These are phyloP conservation scores for Pan paniscus DNA, from an alignment of 2,113 vertebrate species.

Conservation along the genomic window DNA sequence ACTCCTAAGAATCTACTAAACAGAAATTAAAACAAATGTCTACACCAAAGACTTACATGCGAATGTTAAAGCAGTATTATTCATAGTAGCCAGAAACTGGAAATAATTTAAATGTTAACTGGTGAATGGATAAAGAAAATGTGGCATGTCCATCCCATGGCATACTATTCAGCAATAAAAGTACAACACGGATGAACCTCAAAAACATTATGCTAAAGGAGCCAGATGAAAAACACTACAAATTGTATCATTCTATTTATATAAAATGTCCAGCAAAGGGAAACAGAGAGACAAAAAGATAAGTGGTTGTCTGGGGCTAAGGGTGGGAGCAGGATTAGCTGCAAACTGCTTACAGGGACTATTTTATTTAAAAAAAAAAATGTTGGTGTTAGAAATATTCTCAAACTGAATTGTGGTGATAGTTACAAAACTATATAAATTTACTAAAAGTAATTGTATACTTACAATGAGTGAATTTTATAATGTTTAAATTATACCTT, in stretches of 20 bases:
- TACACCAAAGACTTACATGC: neutral
- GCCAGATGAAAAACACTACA: neutral
- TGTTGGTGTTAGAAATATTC: neutral
- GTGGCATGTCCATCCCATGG: neutral
- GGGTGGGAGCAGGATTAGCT: neutral
- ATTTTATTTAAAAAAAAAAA: neutral
- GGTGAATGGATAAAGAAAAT: neutral
- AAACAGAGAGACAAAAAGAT: neutral
- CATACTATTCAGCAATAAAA: neutral
- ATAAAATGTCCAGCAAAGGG: neutral
- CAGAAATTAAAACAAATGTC: neutral
- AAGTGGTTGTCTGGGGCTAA: neutral
- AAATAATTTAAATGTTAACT: neutral
- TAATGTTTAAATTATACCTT: neutral
- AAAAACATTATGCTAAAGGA: neutral
- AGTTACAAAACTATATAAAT: neutral
- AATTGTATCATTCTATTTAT: too few species aligned
- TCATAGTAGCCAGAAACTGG: neutral
- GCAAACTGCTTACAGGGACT: neutral
- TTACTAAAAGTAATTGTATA: neutral
- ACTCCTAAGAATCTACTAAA: neutral
- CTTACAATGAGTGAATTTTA: neutral
- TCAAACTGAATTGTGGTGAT: neutral
- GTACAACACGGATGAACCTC: neutral
- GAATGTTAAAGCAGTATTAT: neutral